These are phyloP conservation scores for Drosophila trichaetosa DNA, from an alignment of 2,888 invertebrate genomes.

Conservation along the genomic window DNA sequence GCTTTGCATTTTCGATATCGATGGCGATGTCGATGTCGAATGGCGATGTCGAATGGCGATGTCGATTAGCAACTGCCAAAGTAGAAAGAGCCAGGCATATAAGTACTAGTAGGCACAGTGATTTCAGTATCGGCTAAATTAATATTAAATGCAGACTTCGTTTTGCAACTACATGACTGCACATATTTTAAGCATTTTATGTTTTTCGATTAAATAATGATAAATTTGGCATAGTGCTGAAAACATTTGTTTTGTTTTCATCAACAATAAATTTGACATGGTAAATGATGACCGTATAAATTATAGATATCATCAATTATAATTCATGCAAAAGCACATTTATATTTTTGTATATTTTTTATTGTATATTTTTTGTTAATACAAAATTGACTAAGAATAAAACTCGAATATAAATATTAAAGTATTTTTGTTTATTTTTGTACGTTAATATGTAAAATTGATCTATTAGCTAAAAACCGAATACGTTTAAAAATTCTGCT, in stretches of 20 bases:
- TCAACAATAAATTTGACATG: neutral
- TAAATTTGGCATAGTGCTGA: neutral
- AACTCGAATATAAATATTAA: neutral
- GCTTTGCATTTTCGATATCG: slow-evolving; percentile 42
- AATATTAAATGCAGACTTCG: neutral
- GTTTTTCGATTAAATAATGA: neutral
- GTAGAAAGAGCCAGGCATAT: slow-evolving; percentile 15
- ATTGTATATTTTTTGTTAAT: neutral
- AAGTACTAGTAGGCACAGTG: slow-evolving; percentile 36
- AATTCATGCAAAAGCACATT: neutral
- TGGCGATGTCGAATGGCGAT: slow-evolving; percentile 16
- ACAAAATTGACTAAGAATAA: neutral
- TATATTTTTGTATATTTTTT: neutral
- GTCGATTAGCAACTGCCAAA: slow-evolving; percentile 29
- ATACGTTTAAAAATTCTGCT: neutral
- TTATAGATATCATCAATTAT: neutral
- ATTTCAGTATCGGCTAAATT: neutral
- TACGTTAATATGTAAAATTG: neutral
- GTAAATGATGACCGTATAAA: neutral
- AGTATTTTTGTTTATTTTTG: neutral
- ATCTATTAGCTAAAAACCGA: neutral
- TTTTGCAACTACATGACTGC: neutral
- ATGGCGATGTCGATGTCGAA: slow-evolving; percentile 25
- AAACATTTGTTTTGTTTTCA: neutral
- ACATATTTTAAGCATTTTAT: neutral